These are phyloP conservation scores for Synodontis membranacea DNA, from an alignment of 2,113 vertebrate genomes.

Conservation along the genomic window DNA sequence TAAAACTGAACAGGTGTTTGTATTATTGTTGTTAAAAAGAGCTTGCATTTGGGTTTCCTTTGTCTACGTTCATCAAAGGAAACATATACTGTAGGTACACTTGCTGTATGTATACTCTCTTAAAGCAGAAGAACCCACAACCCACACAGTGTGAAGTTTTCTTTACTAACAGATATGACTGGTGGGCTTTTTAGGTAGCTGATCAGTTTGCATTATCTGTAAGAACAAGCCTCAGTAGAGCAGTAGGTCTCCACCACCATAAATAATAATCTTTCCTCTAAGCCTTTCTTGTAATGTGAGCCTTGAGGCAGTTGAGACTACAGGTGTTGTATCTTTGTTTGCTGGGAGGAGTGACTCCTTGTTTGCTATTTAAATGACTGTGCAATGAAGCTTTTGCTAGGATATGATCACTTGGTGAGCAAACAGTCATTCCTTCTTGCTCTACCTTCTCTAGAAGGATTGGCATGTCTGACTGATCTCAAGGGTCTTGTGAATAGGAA, in stretches of 20 bases:
- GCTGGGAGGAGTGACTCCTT: slow-evolving; percentile 25
- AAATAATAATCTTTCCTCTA: neutral
- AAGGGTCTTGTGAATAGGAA: neutral
- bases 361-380: slow-evolving; percentile 46
- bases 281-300: neutral
- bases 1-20: neutral
- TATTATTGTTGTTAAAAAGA: neutral
- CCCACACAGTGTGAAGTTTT: neutral
- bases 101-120: neutral
- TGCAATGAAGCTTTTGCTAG: neutral
- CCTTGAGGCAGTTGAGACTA: slow-evolving; percentile 5
- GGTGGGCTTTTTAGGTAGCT: neutral
- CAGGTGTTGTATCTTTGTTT: slow-evolving; percentile 33
- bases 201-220: neutral
- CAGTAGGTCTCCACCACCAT: neutral
- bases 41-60: neutral
- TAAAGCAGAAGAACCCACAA: neutral
- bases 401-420: neutral
- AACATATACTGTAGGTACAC: neutral
- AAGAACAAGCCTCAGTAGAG: neutral
- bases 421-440: neutral
- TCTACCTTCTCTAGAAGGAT: neutral
- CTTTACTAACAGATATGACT: neutral
- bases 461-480: neutral
- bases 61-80: neutral